phyloP scores from a whole-genome alignment of 2,888 invertebrate genomes.

The Volucella zonaria region DNA sequence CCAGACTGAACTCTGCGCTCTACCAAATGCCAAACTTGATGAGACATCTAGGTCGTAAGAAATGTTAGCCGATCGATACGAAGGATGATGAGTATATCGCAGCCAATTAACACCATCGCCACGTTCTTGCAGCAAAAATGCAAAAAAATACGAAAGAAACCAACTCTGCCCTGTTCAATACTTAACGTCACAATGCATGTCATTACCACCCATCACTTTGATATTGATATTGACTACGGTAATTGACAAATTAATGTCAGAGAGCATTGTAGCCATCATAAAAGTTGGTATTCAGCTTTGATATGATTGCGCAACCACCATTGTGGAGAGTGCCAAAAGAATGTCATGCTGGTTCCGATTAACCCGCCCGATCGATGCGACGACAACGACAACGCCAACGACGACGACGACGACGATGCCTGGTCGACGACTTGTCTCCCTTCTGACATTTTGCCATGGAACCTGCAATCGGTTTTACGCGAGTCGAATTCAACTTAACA shows the following conservation, averaged over 20 bases:
- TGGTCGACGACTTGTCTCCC: slow-evolving; percentile 41
- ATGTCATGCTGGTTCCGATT: slow-evolving; percentile 21
- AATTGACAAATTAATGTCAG: slow-evolving; percentile 70
- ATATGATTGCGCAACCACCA: slow-evolving; percentile 29
- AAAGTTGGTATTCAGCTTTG: background rate
- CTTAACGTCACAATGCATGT: slow-evolving; percentile 67
- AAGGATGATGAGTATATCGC: slow-evolving; percentile 17
- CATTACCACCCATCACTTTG: slow-evolving; percentile 70
- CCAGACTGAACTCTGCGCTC: slow-evolving; percentile 20
- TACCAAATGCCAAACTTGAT: slow-evolving; percentile 59
- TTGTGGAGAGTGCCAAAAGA: slow-evolving; percentile 31
- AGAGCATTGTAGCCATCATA: slow-evolving; percentile 5
- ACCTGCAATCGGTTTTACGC: slow-evolving; percentile 37
- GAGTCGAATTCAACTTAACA: slow-evolving; percentile 40
- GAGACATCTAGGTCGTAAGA: slow-evolving; percentile 16
- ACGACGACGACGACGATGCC: too few relatives aligned
- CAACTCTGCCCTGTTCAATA: slow-evolving; percentile 42
- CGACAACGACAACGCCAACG: too few relatives aligned
- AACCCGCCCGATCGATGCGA: too few relatives aligned
- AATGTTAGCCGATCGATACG: slow-evolving; percentile 16
- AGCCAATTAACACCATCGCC: slow-evolving; percentile 21
- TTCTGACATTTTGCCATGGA: slow-evolving; percentile 37
- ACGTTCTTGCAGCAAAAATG: slow-evolving; percentile 2
- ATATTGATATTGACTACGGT: slow-evolving; percentile 68
- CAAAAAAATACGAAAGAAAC: slow-evolving; percentile 17